These are phyloP conservation scores for Damaliscus lunatus DNA, from an alignment of 2,113 vertebrate species.

Conservation along the genomic window DNA sequence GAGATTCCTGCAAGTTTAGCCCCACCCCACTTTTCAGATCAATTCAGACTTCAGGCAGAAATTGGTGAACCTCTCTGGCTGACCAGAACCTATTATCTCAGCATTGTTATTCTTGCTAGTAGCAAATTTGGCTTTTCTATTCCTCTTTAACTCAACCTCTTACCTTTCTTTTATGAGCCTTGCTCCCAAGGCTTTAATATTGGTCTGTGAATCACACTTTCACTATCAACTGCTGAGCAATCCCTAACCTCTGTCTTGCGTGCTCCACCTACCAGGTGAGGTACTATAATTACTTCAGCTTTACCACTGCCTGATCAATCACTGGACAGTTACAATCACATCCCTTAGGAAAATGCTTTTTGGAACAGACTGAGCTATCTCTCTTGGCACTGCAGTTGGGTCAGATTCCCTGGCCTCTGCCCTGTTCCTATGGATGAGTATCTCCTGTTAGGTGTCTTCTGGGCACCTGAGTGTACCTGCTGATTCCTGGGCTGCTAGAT, in stretches of 20 bases:
- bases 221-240: neutral
- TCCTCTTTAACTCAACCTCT: neutral
- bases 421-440: neutral
- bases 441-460: neutral
- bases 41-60: neutral
- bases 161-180: neutral
- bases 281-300: neutral
- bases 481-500: neutral
- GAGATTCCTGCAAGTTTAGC: neutral
- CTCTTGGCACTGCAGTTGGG: neutral
- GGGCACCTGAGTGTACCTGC: neutral
- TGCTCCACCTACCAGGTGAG: neutral
- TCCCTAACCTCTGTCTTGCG: no score
- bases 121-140: neutral
- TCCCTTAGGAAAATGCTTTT: neutral
- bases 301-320: neutral
- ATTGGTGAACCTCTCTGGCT: neutral
- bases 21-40: neutral
- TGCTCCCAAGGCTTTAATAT: neutral
- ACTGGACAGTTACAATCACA: neutral
- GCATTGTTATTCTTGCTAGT: neutral
- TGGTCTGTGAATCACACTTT: neutral
- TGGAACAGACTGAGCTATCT: neutral
- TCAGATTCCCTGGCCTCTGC: neutral
- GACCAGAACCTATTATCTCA: neutral